Conservation (phyloP, 1,140 invertebrate genomes). For the Rhizoglyphus robini region DNA sequence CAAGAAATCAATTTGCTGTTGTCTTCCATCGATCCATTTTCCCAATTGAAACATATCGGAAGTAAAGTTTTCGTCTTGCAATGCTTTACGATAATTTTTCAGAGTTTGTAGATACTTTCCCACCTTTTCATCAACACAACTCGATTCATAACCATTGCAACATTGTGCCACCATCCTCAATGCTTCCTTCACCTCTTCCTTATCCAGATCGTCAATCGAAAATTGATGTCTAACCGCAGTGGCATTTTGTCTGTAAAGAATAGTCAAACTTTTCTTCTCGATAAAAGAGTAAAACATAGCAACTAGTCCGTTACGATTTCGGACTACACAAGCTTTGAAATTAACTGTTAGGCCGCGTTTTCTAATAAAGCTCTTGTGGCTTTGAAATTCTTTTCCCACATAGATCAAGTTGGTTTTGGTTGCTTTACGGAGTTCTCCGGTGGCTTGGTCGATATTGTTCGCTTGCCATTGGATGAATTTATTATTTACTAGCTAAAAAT, state of each 20-base stretch:
- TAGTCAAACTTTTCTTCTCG: constrained; percentile 47
- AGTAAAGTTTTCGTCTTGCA: constrained; percentile 20
- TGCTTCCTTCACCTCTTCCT: not conserved
- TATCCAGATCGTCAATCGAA: too few relatives aligned
- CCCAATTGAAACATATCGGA: constrained; percentile 13
- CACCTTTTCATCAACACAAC: not conserved
- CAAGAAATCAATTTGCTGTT: too few relatives aligned
- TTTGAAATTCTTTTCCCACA: constrained; percentile 67
- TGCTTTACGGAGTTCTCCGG: constrained; percentile 40
- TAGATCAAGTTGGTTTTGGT: constrained; percentile 57
- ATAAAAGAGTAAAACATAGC: constrained; percentile 63
- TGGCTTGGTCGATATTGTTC: constrained; percentile 22
- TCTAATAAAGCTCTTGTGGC: constrained; percentile 67
- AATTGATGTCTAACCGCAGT: constrained; percentile 23
- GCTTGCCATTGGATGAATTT: constrained; percentile 70
- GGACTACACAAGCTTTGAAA: constrained; percentile 61
- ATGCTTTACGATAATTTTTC: not conserved
- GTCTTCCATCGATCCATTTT: constrained; percentile 20
- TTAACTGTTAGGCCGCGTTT: constrained; percentile 73
- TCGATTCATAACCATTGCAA: too few relatives aligned
- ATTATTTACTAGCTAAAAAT: constrained; percentile 47
- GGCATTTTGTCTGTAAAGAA: constrained; percentile 59
- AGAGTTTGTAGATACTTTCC: not conserved
- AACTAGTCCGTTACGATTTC: constrained; percentile 60
- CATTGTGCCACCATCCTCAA: not conserved